Conservation (phyloP, 53 echinoderm and acorn worm species). For the Luidia sarsii region DNA sequence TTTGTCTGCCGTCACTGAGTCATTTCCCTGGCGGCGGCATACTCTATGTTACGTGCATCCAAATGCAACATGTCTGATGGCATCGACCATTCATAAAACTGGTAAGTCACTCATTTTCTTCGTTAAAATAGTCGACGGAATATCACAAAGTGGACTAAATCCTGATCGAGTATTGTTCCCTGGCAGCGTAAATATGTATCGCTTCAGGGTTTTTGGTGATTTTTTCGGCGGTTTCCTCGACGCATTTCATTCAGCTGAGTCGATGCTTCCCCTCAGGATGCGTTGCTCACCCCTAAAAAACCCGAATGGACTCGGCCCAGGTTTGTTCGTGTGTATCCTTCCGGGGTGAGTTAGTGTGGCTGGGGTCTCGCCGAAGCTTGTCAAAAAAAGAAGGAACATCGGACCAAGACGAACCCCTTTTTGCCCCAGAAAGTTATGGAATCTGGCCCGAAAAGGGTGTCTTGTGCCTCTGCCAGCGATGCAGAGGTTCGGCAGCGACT, state of each 20-base stretch:
- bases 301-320: not conserved
- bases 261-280: no score
- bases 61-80: conserved; percentile 65
- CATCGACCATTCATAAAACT: conserved; percentile 51
- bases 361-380: not conserved
- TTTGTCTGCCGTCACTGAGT: conserved; percentile 28
- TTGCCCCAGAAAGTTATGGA: conserved; percentile 3
- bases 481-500: conserved; percentile 22
- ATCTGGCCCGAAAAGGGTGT: conserved; percentile 18
- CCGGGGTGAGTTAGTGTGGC: conserved; percentile 14
- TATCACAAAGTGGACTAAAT: not conserved
- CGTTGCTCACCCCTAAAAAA: not conserved
- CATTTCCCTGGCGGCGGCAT: conserved; percentile 17
- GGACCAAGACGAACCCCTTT: not conserved
- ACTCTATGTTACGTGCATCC: not conserved
- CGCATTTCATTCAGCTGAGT: no score
- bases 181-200: no score
- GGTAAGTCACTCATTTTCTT: conserved; percentile 6
- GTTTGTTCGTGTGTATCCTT: conserved; percentile 12
- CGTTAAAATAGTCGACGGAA: not conserved
- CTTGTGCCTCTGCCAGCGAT: conserved; percentile 25
- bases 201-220: no score
- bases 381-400: conserved; percentile 17
- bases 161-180: not conserved
- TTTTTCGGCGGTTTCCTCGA: no score